Percentiles rank a stretch among this genome's conserved stretches.
phyloP scores from a whole-genome alignment of 2,888 invertebrate genomes.

The Leptinotarsa juncta region DNA sequence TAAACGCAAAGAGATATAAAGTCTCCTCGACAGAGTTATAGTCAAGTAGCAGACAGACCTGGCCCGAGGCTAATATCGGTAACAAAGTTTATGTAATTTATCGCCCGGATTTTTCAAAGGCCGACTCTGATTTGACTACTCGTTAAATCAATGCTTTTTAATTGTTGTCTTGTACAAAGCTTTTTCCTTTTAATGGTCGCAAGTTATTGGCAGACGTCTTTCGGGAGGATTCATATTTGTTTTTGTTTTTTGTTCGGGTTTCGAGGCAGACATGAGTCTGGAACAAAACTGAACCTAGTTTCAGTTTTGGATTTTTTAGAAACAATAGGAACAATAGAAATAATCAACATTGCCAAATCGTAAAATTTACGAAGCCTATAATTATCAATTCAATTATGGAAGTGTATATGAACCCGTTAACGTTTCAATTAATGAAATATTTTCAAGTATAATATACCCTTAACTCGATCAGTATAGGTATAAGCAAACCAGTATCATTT shows the following conservation, averaged over 20 bases:
- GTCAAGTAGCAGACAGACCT: constrained; percentile 58
- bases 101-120: constrained; percentile 46
- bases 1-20: constrained; percentile 58
- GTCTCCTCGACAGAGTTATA: constrained; percentile 50
- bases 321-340: too few species aligned
- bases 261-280: too few species aligned
- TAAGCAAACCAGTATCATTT: too few species aligned
- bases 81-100: constrained; percentile 53
- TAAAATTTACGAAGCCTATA: too few species aligned
- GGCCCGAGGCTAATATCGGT: constrained; percentile 50
- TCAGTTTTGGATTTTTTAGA: too few species aligned
- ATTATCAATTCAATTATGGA: too few species aligned
- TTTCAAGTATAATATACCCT: too few species aligned
- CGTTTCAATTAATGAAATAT: too few species aligned
- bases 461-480: too few species aligned
- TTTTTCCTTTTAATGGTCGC: constrained; percentile 25
- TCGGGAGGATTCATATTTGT: neutral
- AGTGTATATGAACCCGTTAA: too few species aligned
- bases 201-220: constrained; percentile 12
- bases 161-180: constrained; percentile 14
- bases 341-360: too few species aligned
- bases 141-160: constrained; percentile 41
- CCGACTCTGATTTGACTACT: constrained; percentile 49
- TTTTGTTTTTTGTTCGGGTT: neutral
- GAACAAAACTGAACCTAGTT: too few species aligned